phyloP scores from a whole-genome alignment of 1,140 invertebrate species.

The Pogonus chalceus region DNA sequence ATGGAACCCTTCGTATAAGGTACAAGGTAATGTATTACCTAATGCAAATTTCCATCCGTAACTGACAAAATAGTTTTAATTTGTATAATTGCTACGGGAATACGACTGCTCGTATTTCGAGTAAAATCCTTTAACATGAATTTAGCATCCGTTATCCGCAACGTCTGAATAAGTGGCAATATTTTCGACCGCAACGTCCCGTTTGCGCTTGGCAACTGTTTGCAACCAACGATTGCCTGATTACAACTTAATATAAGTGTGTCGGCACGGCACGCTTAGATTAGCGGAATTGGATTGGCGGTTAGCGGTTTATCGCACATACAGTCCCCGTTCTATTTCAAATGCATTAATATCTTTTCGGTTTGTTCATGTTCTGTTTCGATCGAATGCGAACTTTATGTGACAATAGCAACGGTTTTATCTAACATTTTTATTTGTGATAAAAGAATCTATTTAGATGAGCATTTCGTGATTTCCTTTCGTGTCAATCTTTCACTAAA shows the following conservation, averaged over 20 bases:
- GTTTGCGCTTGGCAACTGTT: neutral
- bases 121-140: neutral
- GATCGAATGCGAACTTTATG: too few relatives aligned
- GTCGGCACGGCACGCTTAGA: neutral
- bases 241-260: constrained; percentile 5
- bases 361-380: neutral
- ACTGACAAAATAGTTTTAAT: too few relatives aligned
- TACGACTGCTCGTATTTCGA: neutral
- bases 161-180: neutral
- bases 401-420: too few relatives aligned
- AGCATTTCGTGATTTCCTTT: too few relatives aligned
- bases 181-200: neutral
- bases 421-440: too few relatives aligned
- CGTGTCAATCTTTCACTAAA: too few relatives aligned
- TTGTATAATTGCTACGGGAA: neutral
- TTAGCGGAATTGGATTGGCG: constrained; percentile 4
- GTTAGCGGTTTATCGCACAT: neutral
- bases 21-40: too few relatives aligned
- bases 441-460: too few relatives aligned
- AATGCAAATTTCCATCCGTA: too few relatives aligned
- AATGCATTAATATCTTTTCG: neutral
- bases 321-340: neutral
- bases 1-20: too few relatives aligned
- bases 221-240: constrained; percentile 2
- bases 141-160: neutral